Evolutionary conservation across 1,140 invertebrate species (phyloP).

Genomic region (Ceratina japonica): DNA sequence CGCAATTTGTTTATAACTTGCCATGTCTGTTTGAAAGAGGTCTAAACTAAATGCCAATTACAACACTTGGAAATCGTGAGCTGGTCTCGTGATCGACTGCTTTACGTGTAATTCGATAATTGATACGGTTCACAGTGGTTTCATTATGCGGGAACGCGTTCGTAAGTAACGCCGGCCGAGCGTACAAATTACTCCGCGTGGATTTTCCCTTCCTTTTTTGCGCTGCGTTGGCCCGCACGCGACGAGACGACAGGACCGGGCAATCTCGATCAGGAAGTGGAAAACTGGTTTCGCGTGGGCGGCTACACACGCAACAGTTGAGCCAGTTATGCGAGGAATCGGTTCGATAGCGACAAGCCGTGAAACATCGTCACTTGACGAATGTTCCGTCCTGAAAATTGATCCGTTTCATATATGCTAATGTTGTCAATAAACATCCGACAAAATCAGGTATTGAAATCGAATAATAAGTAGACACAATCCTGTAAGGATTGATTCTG

Average conservation of each 20-base stretch:
- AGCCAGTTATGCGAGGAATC: conserved; percentile 43
- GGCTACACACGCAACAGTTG: conserved; percentile 46
- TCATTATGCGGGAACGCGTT: conserved; percentile 36
- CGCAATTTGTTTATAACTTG: no score
- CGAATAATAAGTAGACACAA: no score
- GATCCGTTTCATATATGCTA: no score
- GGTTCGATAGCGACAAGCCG: conserved; percentile 19
- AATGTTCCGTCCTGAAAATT: no score
- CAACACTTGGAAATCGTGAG: no score
- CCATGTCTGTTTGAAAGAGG: no score
- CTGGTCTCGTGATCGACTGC: background rate
- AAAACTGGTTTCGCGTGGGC: conserved; percentile 40
- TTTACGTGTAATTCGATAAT: conserved; percentile 43
- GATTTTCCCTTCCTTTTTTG: conserved; percentile 27
- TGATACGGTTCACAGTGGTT: conserved; percentile 19
- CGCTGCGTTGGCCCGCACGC: conserved; percentile 38
- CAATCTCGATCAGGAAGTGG: conserved; percentile 48
- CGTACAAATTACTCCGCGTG: conserved; percentile 42
- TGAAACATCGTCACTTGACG: background rate
- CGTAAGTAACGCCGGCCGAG: conserved; percentile 32
- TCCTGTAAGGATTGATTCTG: no score
- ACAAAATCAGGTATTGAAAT: no score
- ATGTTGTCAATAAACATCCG: no score
- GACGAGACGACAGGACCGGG: conserved; percentile 14
- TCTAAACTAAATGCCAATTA: no score